Percentiles rank a stretch among this genome's conserved stretches.
These are phyloP conservation scores for Sphinx pinastri DNA, from an alignment of 2,888 invertebrate species.

Conservation along the genomic window DNA sequence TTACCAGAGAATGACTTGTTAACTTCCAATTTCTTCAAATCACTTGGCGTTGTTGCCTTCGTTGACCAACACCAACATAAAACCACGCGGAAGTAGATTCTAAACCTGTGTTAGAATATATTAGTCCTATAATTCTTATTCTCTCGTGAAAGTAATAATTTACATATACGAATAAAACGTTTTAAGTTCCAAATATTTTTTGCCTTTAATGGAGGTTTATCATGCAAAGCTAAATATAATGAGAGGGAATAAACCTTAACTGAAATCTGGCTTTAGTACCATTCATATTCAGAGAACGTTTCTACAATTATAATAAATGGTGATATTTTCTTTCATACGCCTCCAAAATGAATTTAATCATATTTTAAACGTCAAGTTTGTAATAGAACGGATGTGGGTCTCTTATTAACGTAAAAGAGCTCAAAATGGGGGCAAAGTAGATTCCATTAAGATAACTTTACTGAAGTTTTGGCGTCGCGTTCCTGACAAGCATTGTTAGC, in stretches of 20 bases:
- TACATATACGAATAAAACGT: not conserved
- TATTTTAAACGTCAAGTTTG: not conserved
- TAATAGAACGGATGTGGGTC: too few relatives aligned
- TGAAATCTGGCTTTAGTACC: not conserved
- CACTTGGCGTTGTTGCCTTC: conserved; percentile 61
- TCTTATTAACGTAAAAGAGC: not conserved
- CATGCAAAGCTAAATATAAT: not conserved
- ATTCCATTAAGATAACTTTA: conserved; percentile 4
- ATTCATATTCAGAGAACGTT: not conserved
- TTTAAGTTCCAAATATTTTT: too few relatives aligned
- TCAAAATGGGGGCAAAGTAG: conserved; percentile 2
- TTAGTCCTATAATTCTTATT: conserved; percentile 26
- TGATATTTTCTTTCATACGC: not conserved
- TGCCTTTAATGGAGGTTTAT: too few relatives aligned
- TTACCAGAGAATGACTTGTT: conserved; percentile 78
- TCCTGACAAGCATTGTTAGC: not conserved
- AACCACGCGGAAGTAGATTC: conserved; percentile 87
- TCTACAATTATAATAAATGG: too few relatives aligned
- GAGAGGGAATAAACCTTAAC: too few relatives aligned
- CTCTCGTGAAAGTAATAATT: not conserved
- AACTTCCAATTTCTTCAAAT: conserved; percentile 71
- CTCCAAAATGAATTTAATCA: not conserved
- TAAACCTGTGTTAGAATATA: conserved; percentile 78
- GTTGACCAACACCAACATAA: conserved; percentile 84
- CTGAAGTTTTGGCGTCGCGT: not conserved